Percentiles rank a stretch among this genome's conserved stretches.
These are phyloP conservation scores for Pseudeuparius sepicola DNA, from an alignment of 2,888 invertebrate genomes.

Conservation along the genomic window DNA sequence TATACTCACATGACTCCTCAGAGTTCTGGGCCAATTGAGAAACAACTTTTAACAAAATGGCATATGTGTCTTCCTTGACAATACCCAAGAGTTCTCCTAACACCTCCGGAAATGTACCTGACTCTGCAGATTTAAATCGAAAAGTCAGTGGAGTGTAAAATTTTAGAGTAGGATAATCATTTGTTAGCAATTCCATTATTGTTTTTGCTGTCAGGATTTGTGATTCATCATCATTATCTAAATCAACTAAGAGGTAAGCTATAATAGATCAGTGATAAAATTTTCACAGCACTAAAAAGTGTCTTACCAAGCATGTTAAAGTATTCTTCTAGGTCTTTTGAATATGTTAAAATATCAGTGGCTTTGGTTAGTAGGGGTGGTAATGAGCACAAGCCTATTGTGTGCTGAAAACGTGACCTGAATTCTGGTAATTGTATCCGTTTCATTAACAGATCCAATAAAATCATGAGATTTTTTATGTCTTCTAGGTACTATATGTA, in stretches of 20 bases:
- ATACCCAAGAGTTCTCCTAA: constrained; percentile 31
- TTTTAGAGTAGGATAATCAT: constrained; percentile 10
- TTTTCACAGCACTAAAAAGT: not conserved
- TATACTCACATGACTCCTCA: constrained; percentile 30
- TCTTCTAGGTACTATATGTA: constrained; percentile 35
- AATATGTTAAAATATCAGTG: constrained; percentile 29
- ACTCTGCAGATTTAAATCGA: constrained; percentile 28
- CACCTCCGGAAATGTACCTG: constrained; percentile 34
- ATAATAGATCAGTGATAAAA: not conserved
- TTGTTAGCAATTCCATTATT: constrained; percentile 14
- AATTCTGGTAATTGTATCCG: constrained; percentile 26
- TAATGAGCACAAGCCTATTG: constrained; percentile 31
- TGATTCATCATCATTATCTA: constrained; percentile 11
- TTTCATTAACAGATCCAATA: constrained; percentile 33
- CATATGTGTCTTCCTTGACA: constrained; percentile 30
- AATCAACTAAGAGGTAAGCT: constrained; percentile 26
- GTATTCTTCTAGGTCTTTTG: constrained; percentile 31
- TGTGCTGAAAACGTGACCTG: constrained; percentile 25
- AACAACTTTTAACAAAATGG: constrained; percentile 30
- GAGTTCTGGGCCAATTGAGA: constrained; percentile 30
- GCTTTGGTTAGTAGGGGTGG: constrained; percentile 31
- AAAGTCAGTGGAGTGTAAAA: constrained; percentile 23
- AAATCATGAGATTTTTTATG: constrained; percentile 30
- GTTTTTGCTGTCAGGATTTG: constrained; percentile 12
- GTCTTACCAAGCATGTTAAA: constrained; percentile 33